Conservation (phyloP, 2,797 vertebrate species). For the Trematomus bernacchii region DNA sequence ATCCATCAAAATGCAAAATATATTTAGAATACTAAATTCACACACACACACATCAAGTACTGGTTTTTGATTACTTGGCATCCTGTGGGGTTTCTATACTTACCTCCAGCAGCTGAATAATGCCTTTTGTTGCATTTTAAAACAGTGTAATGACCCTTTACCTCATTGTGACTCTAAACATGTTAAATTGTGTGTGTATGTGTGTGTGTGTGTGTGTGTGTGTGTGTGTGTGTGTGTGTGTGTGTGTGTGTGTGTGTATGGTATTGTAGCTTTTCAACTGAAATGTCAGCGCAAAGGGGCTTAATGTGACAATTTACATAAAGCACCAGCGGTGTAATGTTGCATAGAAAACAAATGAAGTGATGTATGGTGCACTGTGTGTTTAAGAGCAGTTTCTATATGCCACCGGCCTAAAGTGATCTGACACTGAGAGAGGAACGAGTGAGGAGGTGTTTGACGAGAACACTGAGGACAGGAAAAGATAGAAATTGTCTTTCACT, state of each 20-base stretch:
- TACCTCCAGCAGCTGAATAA: slow-evolving; percentile 9
- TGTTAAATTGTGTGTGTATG: not conserved
- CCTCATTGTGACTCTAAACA: slow-evolving; percentile 1
- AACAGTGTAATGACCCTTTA: slow-evolving; percentile 60
- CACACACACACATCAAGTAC: not conserved
- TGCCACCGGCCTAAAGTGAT: slow-evolving; percentile 24
- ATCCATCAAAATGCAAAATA: slow-evolving; percentile 26
- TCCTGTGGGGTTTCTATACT: slow-evolving; percentile 10
- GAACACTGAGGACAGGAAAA: slow-evolving; percentile 23
- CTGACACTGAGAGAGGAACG: slow-evolving; percentile 10
- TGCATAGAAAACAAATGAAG: slow-evolving; percentile 46
- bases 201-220: not conserved
- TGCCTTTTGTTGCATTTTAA: slow-evolving; percentile 29
- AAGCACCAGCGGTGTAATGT: slow-evolving; percentile 40
- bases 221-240: slow-evolving; percentile 7
- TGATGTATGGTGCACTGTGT: slow-evolving; percentile 25
- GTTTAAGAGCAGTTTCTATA: slow-evolving; percentile 35
- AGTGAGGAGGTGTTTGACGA: slow-evolving; percentile 24
- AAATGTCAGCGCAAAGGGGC: slow-evolving; percentile 37
- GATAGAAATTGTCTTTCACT: slow-evolving; percentile 37
- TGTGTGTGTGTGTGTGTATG: slow-evolving; percentile 16
- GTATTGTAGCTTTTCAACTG: not conserved
- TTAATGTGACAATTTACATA: slow-evolving; percentile 54
- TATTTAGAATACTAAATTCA: not conserved
- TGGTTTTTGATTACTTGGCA: slow-evolving; percentile 14